A percentile compares a stretch with the other conserved stretches of the same genome.
Conservation (phyloP, 2,113 vertebrate species). For the Zeus faber region DNA sequence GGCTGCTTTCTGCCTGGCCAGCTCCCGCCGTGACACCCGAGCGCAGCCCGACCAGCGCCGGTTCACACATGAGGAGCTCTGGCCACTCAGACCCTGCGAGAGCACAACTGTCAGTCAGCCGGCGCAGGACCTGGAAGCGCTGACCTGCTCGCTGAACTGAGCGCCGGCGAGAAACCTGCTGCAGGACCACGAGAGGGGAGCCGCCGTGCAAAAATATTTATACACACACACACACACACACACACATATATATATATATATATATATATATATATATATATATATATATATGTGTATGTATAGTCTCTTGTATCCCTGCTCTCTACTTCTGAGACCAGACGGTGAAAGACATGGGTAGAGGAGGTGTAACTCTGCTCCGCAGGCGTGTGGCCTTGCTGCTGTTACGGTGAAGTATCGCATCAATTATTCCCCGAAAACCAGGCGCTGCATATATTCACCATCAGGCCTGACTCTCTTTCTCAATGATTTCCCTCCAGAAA, state of each 20-base stretch:
- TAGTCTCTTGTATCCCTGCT: too few species aligned
- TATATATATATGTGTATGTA: conserved; percentile 7
- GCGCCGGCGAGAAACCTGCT: background rate
- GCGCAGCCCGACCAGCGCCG: conserved; percentile 74
- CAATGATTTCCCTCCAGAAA: too few species aligned
- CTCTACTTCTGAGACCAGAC: too few species aligned
- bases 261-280: background rate
- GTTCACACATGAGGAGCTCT: conserved; percentile 80
- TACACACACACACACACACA: background rate
- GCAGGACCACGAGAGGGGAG: too few species aligned
- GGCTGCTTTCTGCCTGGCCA: conserved; percentile 71
- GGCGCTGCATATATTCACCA: too few species aligned
- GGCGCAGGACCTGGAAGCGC: conserved; percentile 58
- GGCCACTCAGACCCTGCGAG: conserved; percentile 70
- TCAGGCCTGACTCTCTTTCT: too few species aligned
- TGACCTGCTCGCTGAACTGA: conserved; percentile 65
- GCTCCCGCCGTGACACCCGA: conserved; percentile 80
- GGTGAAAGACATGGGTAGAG: too few species aligned
- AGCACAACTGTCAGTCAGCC: conserved; percentile 73
- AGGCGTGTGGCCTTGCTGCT: too few species aligned
- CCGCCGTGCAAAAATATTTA: background rate
- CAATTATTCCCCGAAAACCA: too few species aligned
- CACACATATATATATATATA: background rate
- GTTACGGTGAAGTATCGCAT: too few species aligned
- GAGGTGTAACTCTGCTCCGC: too few species aligned